Evolutionary conservation across 2,888 invertebrate genomes (phyloP), one percentile per base, ranked within the genome.

Genomic region (Brachyptera risi): DNA sequence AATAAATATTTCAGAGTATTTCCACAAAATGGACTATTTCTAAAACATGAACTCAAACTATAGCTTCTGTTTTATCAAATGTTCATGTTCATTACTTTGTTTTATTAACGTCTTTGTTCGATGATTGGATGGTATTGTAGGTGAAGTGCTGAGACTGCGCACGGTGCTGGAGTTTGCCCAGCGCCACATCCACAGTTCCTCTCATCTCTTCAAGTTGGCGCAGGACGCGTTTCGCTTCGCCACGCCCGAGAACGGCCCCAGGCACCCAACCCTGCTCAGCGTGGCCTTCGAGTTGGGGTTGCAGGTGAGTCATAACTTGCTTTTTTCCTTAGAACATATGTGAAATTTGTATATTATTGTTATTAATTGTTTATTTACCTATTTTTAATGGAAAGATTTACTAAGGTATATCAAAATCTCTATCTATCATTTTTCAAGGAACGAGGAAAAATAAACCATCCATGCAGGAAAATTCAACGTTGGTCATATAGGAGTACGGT

Each of bases 141-240:
- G 87, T 66, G 87, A 87, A 71, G 83, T 85, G 0, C 80, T 83
- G 63, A 79, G 90, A 1, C 75, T 92, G 58, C 80, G 87, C 3
- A 85, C 85, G 0, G 90, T 92, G 11, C 76, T 91, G 54, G 89
- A 88, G 69, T 88, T 89, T 21, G 87, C 90, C 9, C 88, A 88
- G 73, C 78, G 86, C 26, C 89, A 91, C 79, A 90, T 92, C 68
- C 89, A 91, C 69, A 89, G 88, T 67, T 89, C 90, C 3, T 87
- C 89, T 56, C 90, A 90, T 76, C 80, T 92, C 72, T 92, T 91
- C 78, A 86, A 90, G 66, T 78, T 92, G 62, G 91, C 92, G 62
- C 90, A 91, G 74, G 91, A 92, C 77, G 90, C 90, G 63, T 85
- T 91, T 75, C 83, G 90, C 13, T 89, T 90, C 74, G 90, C 90